These are phyloP conservation scores for Drosophila suboccidentalis DNA, from an alignment of 2,888 invertebrate species.

Conservation along the genomic window DNA sequence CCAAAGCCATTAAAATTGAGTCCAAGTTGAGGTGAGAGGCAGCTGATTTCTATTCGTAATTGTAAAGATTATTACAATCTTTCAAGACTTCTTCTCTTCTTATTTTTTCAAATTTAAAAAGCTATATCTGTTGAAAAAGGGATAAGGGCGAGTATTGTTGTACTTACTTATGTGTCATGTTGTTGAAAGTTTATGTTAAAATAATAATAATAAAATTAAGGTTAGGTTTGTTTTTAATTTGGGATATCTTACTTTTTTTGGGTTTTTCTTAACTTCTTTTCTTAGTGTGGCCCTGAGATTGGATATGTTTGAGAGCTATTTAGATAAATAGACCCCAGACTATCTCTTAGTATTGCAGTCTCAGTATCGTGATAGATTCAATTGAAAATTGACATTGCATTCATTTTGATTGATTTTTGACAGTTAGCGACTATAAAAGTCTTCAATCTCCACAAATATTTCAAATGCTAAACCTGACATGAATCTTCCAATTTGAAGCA, in stretches of 20 bases:
- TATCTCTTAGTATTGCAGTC: too few relatives aligned
- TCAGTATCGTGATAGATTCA: background rate
- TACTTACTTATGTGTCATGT: background rate
- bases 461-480: conserved; percentile 9
- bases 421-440: background rate
- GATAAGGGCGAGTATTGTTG: too few relatives aligned
- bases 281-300: too few relatives aligned
- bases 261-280: too few relatives aligned
- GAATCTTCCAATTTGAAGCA: conserved; percentile 14
- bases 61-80: background rate
- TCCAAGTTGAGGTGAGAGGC: conserved; percentile 48
- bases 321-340: too few relatives aligned
- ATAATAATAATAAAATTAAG: too few relatives aligned
- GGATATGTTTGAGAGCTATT: too few relatives aligned
- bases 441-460: conserved; percentile 7
- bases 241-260: too few relatives aligned
- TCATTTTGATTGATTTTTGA: background rate
- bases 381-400: background rate
- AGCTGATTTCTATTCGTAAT: conserved; percentile 20
- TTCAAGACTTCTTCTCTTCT: background rate
- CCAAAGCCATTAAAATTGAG: conserved; percentile 34
- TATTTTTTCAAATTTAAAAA: background rate
- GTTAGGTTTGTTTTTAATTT: too few relatives aligned
- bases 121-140: background rate
- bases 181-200: too few relatives aligned